phyloP scores from a whole-genome alignment of 2,797 vertebrate genomes.

The Masticophis lateralis region DNA sequence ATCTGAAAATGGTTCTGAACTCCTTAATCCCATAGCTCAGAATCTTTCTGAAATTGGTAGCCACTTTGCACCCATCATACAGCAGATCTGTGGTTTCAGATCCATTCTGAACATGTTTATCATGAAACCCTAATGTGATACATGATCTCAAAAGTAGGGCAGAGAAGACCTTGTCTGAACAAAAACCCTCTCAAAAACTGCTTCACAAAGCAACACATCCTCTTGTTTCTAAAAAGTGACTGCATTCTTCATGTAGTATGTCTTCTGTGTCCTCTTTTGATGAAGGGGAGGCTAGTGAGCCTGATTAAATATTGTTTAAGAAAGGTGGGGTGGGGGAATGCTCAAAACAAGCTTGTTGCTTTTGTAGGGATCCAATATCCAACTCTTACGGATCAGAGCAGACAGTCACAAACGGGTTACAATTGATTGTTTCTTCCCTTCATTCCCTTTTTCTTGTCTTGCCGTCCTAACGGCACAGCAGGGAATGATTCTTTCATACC shows the following conservation, averaged over 20 bases:
- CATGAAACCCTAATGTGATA: background rate
- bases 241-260: background rate
- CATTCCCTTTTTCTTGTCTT: background rate
- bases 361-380: background rate
- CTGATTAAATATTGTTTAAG: background rate
- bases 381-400: background rate
- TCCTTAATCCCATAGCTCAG: background rate
- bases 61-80: background rate
- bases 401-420: background rate
- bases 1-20: background rate
- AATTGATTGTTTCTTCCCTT: background rate
- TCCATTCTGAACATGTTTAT: background rate
- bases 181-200: background rate
- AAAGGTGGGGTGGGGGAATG: background rate
- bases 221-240: background rate
- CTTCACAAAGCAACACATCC: background rate
- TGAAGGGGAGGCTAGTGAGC: background rate
- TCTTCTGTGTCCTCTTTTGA: background rate
- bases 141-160: background rate
- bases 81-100: background rate
- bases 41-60: background rate
- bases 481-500: background rate
- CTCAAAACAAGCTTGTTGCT: background rate
- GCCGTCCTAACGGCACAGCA: too few relatives aligned
- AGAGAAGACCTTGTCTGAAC: background rate